Base-by-base conservation (phyloP, 2,113 vertebrate genomes). In the Dromaius novaehollandiae region DNA sequence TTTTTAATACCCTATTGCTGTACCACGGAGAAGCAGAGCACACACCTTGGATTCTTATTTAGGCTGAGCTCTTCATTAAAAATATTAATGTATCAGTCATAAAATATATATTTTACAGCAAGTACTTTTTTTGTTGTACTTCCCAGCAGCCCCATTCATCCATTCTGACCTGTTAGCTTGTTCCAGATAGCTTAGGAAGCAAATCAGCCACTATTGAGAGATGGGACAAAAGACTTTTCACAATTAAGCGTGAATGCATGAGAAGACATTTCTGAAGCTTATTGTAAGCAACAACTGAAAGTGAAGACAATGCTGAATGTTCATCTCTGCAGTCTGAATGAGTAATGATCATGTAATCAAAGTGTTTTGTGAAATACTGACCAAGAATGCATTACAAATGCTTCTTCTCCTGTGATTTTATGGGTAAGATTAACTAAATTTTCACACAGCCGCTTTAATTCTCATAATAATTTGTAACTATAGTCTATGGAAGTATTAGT, bases 91-190 rank as follows among this genome's bases (percentile, higher is more conserved):
- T n/a, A 40, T 24, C 18, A 68, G 21, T 7, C 42, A 50, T 38
- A 32, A 9, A 66, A 79, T 32, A 32, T 8, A 36, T 6, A 28
- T 24, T 84, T 28, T 73, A 8, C 5, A 48, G 48, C 18, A 60
- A 19, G 12, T 50, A 70, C 0, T 0, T 74, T 64, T 6, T 7
- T 44, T 70, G n/a, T 46, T 75, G 13, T n/a, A 44, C 20, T 55
- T 91, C 42, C 25, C 58, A 78, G 51, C 51, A 89, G 53, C 18
- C 10, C 48, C n/a, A 40, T 6, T 71, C 11, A 20, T 10, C 8
- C 42, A 3, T 28, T 88, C 44, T n/a, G 64, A 69, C 21, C 69
- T 19, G 11, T 38, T n/a, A 53, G 21, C 21, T 71, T 38, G 42
- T 82, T 90, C 50, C 14, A 78, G 30, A 36, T 8, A 46, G 34